Percentiles rank a stretch among this genome's conserved stretches.
Conservation (phyloP, 2,797 vertebrate species). For the Hoplostethus atlanticus region DNA sequence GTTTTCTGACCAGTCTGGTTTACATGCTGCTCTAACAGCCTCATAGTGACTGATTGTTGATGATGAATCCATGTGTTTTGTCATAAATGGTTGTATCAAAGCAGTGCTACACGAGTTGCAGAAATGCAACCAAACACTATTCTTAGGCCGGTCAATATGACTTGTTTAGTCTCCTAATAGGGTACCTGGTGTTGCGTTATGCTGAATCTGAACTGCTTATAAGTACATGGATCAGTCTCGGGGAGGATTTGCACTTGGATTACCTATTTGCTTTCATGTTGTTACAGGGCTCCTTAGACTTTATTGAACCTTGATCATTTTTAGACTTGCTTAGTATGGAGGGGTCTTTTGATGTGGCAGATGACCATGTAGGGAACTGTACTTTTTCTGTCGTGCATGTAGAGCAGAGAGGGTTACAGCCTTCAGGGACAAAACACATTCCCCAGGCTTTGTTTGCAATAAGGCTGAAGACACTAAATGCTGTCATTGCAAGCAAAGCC, state of each 20-base stretch:
- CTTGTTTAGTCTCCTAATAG: constrained; percentile 58
- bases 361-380: constrained; percentile 37
- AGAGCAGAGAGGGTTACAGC: constrained; percentile 13
- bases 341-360: constrained; percentile 23
- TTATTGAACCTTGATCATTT: constrained; percentile 13
- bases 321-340: neutral
- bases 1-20: constrained; percentile 69
- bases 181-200: constrained; percentile 51
- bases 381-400: constrained; percentile 35
- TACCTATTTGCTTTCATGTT: constrained; percentile 65
- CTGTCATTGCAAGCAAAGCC: constrained; percentile 49
- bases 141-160: constrained; percentile 63
- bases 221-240: constrained; percentile 72
- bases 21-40: constrained; percentile 71
- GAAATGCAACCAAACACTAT: constrained; percentile 57
- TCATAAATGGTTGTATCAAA: constrained; percentile 61
- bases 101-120: constrained; percentile 47
- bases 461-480: constrained; percentile 46
- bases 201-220: constrained; percentile 67
- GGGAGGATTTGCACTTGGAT: constrained; percentile 76
- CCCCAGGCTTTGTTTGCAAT: constrained; percentile 49
- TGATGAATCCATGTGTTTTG: constrained; percentile 50
- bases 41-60: constrained; percentile 52
- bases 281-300: constrained; percentile 33
- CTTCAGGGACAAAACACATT: constrained; percentile 53